phyloP scores from a whole-genome alignment of 2,888 invertebrate species.

The Nematopogon swammerdamellus region DNA sequence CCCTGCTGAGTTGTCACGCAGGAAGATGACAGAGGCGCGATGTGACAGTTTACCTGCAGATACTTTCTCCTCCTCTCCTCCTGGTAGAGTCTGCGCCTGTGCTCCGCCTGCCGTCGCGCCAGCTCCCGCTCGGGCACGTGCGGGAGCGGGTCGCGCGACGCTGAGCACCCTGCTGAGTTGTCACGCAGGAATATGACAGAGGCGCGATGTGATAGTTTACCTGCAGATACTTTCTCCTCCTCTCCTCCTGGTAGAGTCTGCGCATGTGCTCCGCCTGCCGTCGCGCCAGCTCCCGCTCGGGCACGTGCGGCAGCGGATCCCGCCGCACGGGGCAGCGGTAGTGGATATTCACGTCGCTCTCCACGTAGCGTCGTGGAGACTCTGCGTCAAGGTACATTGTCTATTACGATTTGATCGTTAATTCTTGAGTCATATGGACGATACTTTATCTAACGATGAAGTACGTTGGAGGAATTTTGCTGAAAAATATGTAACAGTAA shows the following conservation, averaged over 20 bases:
- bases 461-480: no score
- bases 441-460: no score
- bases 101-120: slow-evolving; percentile 82
- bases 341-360: slow-evolving; percentile 92
- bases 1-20: no score
- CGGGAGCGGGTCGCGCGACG: slow-evolving; percentile 82
- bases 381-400: no score
- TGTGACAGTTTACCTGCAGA: slow-evolving; percentile 68
- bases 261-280: slow-evolving; percentile 91
- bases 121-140: slow-evolving; percentile 86
- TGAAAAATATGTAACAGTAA: no score
- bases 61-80: slow-evolving; percentile 89
- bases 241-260: slow-evolving; percentile 84
- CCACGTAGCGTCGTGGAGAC: slow-evolving; percentile 85
- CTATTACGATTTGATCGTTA: no score
- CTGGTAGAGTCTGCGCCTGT: slow-evolving; percentile 86
- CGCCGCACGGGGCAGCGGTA: slow-evolving; percentile 86
- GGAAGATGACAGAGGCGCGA: no score
- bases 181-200: no score
- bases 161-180: no score
- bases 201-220: no score
- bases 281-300: slow-evolving; percentile 84
- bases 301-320: slow-evolving; percentile 80
- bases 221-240: slow-evolving; percentile 86
- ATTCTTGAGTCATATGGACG: no score